These are phyloP conservation scores for Eupithecia inturbata DNA, from an alignment of 2,888 invertebrate genomes.

Conservation along the genomic window DNA sequence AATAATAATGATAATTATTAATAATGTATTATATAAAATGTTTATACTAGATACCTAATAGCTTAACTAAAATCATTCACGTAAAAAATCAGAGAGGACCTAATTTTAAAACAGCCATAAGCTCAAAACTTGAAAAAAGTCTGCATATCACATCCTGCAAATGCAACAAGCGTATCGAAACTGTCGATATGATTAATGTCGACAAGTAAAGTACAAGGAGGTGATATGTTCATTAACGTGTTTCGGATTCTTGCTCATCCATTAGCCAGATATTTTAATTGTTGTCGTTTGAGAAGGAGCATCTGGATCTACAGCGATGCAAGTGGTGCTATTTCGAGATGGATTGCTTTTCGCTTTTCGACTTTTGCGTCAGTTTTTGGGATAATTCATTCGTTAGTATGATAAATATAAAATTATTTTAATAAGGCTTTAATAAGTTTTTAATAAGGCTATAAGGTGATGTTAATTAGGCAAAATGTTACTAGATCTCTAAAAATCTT, in stretches of 20 bases:
- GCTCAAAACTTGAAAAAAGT: neutral
- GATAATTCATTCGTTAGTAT: too few relatives aligned
- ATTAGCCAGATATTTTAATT: constrained; percentile 84
- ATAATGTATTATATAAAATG: too few relatives aligned
- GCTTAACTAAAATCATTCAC: neutral
- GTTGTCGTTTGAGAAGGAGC: constrained; percentile 75
- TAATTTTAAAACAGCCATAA: neutral
- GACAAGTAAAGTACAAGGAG: constrained; percentile 66
- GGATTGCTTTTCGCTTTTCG: constrained; percentile 68
- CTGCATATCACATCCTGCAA: constrained; percentile 24
- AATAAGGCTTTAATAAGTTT: too few relatives aligned
- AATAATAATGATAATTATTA: too few relatives aligned
- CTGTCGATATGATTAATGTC: constrained; percentile 67
- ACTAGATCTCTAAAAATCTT: too few relatives aligned
- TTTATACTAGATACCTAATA: neutral
- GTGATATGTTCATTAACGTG: constrained; percentile 81
- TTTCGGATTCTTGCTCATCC: constrained; percentile 76
- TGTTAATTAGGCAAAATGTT: neutral
- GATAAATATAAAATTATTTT: too few relatives aligned
- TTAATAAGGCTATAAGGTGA: too few relatives aligned
- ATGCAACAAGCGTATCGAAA: constrained; percentile 34
- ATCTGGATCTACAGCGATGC: constrained; percentile 76
- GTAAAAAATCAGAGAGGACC: neutral
- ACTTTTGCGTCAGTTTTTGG: constrained; percentile 4
- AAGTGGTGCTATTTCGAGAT: constrained; percentile 75